These are phyloP conservation scores for Cyprinodon variegatus DNA, from an alignment of 2,113 vertebrate genomes.

Conservation along the genomic window DNA sequence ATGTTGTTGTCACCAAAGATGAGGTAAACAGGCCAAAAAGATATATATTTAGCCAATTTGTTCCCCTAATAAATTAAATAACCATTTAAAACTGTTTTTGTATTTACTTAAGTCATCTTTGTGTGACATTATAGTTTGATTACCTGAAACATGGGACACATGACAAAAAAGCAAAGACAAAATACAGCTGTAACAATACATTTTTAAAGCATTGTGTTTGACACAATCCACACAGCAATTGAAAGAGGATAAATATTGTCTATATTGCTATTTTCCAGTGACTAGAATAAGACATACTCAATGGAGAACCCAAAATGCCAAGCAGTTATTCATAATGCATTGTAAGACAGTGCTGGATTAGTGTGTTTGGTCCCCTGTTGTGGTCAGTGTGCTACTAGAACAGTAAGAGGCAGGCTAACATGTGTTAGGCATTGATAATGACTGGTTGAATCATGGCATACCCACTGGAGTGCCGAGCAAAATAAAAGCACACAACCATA, in stretches of 20 bases:
- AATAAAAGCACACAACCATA: conserved; percentile 69
- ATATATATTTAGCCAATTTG: background rate
- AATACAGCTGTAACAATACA: background rate
- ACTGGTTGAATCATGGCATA: conserved; percentile 57
- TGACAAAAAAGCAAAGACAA: background rate
- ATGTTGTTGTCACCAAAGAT: background rate
- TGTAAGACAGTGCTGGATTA: conserved; percentile 61
- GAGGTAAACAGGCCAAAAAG: no score
- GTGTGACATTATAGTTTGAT: background rate
- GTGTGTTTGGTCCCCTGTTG: conserved; percentile 54
- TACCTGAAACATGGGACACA: no score
- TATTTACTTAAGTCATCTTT: background rate
- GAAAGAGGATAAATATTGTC: conserved; percentile 35
- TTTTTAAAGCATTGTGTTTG: conserved; percentile 1
- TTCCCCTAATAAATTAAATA: background rate
- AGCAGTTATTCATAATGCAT: conserved; percentile 66
- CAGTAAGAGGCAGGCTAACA: conserved; percentile 63
- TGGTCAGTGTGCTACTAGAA: conserved; percentile 69
- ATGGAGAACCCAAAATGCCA: conserved; percentile 64
- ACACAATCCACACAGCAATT: conserved; percentile 35
- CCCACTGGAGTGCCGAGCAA: conserved; percentile 49
- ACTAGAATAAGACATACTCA: conserved; percentile 58
- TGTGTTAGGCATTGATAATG: conserved; percentile 77
- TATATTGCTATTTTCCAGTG: conserved; percentile 31
- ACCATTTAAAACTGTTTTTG: background rate